phyloP scores from a whole-genome alignment of 2,797 vertebrate species.

The Gymnoscopelus microlampas region DNA sequence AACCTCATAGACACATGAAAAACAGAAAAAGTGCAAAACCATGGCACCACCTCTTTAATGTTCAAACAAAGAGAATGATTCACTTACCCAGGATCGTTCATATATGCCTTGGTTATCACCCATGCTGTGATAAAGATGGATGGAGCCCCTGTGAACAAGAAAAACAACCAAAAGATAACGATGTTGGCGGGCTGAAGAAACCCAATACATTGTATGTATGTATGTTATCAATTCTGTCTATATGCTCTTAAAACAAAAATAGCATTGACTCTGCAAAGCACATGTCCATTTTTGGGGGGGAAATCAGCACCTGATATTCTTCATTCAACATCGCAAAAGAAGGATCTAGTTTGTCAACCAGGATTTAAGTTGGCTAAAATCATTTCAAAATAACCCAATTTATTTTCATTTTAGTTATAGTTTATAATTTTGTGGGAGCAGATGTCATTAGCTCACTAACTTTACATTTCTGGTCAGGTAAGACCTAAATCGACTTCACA shows the following conservation, averaged over 20 bases:
- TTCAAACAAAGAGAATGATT: conserved; percentile 15
- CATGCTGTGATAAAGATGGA: conserved; percentile 88
- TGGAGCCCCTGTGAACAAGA: conserved; percentile 84
- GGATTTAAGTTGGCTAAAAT: too few species aligned
- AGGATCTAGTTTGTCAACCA: too few species aligned
- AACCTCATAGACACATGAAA: too few species aligned
- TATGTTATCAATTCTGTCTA: conserved; percentile 13
- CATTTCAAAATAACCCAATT: too few species aligned
- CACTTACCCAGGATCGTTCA: conserved; percentile 81
- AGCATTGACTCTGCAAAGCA: background rate
- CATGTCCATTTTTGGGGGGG: too few species aligned
- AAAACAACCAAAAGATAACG: conserved; percentile 38
- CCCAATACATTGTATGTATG: background rate
- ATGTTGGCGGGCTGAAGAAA: background rate
- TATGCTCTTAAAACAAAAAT: conserved; percentile 15
- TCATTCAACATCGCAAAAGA: too few species aligned
- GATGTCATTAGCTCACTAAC: too few species aligned
- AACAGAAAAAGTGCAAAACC: too few species aligned
- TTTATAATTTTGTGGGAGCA: too few species aligned
- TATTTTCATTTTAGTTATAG: too few species aligned
- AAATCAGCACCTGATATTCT: too few species aligned
- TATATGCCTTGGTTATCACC: conserved; percentile 85
- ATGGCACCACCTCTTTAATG: too few species aligned
- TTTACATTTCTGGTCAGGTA: conserved; percentile 21
- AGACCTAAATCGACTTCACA: conserved; percentile 17